phyloP scores from a whole-genome alignment of 1,140 invertebrate species.

The Sesamia nonagrioides region DNA sequence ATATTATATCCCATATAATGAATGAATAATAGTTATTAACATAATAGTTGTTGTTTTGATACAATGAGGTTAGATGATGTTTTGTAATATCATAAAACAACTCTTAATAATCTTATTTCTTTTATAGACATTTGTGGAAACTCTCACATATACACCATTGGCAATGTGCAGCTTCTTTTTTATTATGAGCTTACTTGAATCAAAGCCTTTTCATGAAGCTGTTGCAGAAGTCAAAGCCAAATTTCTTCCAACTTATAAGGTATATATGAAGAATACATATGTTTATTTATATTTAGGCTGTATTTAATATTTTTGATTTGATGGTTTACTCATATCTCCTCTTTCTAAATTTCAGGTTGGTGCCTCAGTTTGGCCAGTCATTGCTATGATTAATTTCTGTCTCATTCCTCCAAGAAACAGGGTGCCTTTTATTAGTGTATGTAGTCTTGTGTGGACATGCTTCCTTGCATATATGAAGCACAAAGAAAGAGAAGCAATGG shows the following conservation, averaged over 20 bases:
- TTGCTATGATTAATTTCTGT: slow-evolving; percentile 94
- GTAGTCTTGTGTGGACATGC: slow-evolving; percentile 94
- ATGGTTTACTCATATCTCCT: too few species aligned
- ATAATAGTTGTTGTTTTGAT: background rate
- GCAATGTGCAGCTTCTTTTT: slow-evolving; percentile 94
- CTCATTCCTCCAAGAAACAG: slow-evolving; percentile 93
- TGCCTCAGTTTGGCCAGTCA: slow-evolving; percentile 93
- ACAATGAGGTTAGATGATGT: background rate
- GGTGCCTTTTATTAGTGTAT: slow-evolving; percentile 94
- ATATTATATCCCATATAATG: too few species aligned
- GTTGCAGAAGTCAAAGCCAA: slow-evolving; percentile 92
- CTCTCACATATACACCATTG: slow-evolving; percentile 93
- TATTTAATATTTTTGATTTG: too few species aligned
- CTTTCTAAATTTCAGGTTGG: slow-evolving; percentile 89
- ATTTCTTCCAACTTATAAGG: slow-evolving; percentile 94
- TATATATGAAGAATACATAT: slow-evolving; percentile 67
- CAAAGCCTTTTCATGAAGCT: slow-evolving; percentile 90
- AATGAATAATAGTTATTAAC: too few species aligned
- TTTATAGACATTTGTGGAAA: slow-evolving; percentile 92
- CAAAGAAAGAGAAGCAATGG: slow-evolving; percentile 85
- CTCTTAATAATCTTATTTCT: slow-evolving; percentile 50
- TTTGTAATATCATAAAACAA: too few species aligned
- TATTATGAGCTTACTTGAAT: slow-evolving; percentile 93
- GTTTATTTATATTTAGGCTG: too few species aligned
- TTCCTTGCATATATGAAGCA: slow-evolving; percentile 96